These are phyloP conservation scores for Channa striata DNA, from an alignment of 2,797 vertebrate genomes.

Conservation along the genomic window DNA sequence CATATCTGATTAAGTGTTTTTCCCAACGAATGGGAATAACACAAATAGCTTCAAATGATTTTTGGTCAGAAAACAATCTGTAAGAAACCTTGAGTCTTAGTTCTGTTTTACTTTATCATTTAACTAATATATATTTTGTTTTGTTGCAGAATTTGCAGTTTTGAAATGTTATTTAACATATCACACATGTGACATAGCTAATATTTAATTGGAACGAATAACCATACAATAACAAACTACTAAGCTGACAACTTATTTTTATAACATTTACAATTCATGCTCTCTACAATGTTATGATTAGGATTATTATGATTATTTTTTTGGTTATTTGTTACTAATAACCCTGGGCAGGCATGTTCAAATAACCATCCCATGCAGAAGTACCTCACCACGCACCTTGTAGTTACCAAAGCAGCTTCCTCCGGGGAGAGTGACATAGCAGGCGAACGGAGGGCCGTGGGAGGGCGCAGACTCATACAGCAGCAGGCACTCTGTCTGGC, in stretches of 20 bases:
- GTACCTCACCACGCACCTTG: constrained; percentile 78
- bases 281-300: neutral
- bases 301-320: neutral
- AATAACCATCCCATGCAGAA: neutral
- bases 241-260: neutral
- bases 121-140: neutral
- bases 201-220: neutral
- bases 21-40: neutral
- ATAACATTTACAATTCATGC: neutral
- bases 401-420: constrained; percentile 95
- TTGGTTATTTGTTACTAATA: neutral
- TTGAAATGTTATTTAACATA: neutral
- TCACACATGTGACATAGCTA: neutral
- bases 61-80: constrained; percentile 3
- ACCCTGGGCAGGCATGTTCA: neutral
- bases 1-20: constrained; percentile 10
- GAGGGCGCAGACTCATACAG: constrained; percentile 89
- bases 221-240: neutral
- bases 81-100: neutral
- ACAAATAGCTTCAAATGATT: neutral
- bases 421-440: constrained; percentile 92
- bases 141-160: neutral
- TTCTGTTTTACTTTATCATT: neutral
- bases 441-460: constrained; percentile 87
- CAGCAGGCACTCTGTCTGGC: constrained; percentile 84